Conservation (phyloP, 2,113 vertebrate species). For the Megaleporinus macrocephalus region DNA sequence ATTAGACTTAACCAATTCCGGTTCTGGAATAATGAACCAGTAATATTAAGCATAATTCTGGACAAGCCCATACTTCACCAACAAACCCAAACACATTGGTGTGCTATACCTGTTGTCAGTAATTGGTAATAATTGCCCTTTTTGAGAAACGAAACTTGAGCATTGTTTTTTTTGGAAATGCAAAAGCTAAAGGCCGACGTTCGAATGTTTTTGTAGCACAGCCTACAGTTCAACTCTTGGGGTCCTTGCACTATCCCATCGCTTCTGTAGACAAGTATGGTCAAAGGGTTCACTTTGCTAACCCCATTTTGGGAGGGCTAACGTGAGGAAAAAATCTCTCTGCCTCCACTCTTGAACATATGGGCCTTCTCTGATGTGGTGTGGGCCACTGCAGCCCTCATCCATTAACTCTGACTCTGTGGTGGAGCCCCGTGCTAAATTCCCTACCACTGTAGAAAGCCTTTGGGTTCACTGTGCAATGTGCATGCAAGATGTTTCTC, state of each 20-base stretch:
- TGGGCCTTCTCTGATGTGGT: slow-evolving; percentile 16
- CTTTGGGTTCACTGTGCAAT: slow-evolving; percentile 15
- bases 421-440: background rate
- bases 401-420: slow-evolving; percentile 27
- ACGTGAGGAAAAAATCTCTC: slow-evolving; percentile 13
- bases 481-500: slow-evolving; percentile 17
- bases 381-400: slow-evolving; percentile 20
- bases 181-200: background rate
- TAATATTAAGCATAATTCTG: background rate
- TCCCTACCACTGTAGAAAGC: slow-evolving; percentile 19
- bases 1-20: background rate
- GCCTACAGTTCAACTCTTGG: slow-evolving; percentile 22
- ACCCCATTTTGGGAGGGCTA: slow-evolving; percentile 24
- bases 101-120: background rate
- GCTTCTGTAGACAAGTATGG: slow-evolving; percentile 15
- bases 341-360: background rate
- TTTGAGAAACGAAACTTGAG: background rate
- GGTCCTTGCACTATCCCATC: slow-evolving; percentile 33
- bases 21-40: background rate
- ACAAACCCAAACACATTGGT: background rate
- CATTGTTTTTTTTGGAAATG: background rate
- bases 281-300: slow-evolving; percentile 28
- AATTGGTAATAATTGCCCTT: background rate
- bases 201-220: slow-evolving; percentile 9
- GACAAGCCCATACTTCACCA: background rate